phyloP scores from a whole-genome alignment of 2,113 vertebrate species.

The Oreochromis aureus region DNA sequence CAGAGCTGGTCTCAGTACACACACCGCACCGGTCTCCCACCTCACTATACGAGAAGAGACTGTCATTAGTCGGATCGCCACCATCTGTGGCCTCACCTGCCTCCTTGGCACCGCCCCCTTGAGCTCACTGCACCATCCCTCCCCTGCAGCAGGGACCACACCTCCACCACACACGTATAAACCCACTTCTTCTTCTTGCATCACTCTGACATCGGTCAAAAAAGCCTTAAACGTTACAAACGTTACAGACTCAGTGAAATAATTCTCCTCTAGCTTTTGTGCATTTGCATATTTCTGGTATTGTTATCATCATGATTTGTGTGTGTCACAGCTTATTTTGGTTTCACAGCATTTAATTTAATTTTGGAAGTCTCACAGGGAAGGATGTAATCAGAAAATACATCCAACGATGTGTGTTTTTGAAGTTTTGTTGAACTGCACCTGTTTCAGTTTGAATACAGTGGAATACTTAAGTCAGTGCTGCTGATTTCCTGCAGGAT shows the following conservation, averaged over 20 bases:
- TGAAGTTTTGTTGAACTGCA: no score
- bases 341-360: no score
- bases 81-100: not conserved
- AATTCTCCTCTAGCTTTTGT: not conserved
- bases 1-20: not conserved
- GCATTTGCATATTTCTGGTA: not conserved
- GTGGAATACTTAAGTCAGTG: no score
- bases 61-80: not conserved
- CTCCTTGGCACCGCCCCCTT: not conserved
- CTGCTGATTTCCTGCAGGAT: no score
- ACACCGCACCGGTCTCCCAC: not conserved
- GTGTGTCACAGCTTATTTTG: no score
- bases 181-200: not conserved
- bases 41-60: not conserved
- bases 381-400: no score
- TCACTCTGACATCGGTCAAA: not conserved
- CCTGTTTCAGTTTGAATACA: no score
- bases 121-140: not conserved
- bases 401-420: no score
- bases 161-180: not conserved
- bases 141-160: not conserved
- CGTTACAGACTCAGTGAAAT: not conserved
- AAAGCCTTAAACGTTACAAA: not conserved
- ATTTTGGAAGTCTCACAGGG: no score
- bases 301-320: not conserved